Base-by-base conservation (phyloP, 92 coral and sea anemone genomes). In the Pocillopora meandrina region DNA sequence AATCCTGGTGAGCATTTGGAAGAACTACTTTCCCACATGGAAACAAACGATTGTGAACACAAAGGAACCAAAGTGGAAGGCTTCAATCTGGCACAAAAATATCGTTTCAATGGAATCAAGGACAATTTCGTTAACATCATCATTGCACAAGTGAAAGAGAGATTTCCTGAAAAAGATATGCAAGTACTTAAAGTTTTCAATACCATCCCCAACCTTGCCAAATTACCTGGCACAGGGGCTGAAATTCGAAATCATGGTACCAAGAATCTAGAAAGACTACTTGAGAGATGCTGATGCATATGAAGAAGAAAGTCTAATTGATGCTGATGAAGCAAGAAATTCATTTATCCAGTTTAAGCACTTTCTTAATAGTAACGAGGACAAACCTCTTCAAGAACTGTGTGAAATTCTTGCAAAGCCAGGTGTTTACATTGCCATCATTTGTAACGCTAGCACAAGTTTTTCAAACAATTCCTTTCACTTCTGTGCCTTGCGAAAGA, bases 401-500 rank as follows among this genome's bases (percentile, higher is more conserved):
- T 86, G 89, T 69, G 74, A 78, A 79, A 71, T 69, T 42, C 49
- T 42, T 42, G 49, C 49, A 42, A 2, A 42, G 49, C 49, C 49
- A 42, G 49, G 49, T 42, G 57, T 80, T 78, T 61, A 73, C 58
- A 72, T 64, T 77, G 19, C 68, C 89, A n/a, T 21, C 70, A 23
- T 85, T 72, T 86, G 81, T 79, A 18, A 73, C 69, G 4, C 49
- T 42, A 42, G 49, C 49, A 42, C 3, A 42, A 42, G 49, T 42
- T 42, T 26, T 62, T 20, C 72, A 56, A 72, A 80, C 82, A 57
- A 81, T 80, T n/a, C 90, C 77, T 18, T 20, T 74, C 34, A 81
- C 86, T 55, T 72, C 71, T n/a, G 87, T 81, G 63, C 83, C 90
- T 59, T 86, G 89, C 78, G 84, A 85, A 57, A 76, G 78, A 69